phyloP scores from a whole-genome alignment of 2,888 invertebrate species.

The Hemicrepidius hirtus region DNA sequence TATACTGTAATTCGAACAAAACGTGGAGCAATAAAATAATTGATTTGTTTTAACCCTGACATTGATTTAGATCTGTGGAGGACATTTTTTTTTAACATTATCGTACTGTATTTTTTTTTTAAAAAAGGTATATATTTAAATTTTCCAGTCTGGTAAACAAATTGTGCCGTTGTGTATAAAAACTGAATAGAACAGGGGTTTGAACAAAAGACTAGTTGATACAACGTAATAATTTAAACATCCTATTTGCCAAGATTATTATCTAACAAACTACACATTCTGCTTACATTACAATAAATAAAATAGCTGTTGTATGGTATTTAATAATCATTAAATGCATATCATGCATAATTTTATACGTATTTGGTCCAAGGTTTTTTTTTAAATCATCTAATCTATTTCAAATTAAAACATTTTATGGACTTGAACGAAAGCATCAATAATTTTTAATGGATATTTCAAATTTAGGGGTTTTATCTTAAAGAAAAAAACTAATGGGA shows the following conservation, averaged over 20 bases:
- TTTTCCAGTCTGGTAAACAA: slow-evolving; percentile 43
- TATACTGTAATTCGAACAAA: too few relatives aligned
- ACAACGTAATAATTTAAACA: background rate
- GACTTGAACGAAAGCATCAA: too few relatives aligned
- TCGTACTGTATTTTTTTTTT: slow-evolving; percentile 16
- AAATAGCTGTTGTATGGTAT: background rate
- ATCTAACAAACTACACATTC: background rate
- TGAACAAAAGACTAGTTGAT: slow-evolving; percentile 26
- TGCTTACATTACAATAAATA: background rate
- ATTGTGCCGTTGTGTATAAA: slow-evolving; percentile 22
- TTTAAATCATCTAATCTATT: too few relatives aligned
- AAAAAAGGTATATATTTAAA: slow-evolving; percentile 25
- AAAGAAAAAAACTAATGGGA: too few relatives aligned
- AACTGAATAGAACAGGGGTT: slow-evolving; percentile 21
- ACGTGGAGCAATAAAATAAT: too few relatives aligned
- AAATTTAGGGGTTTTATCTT: too few relatives aligned
- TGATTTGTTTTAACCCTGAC: slow-evolving; percentile 4
- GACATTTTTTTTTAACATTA: slow-evolving; percentile 33
- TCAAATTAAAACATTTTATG: too few relatives aligned
- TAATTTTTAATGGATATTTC: too few relatives aligned
- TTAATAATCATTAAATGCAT: background rate
- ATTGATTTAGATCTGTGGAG: background rate
- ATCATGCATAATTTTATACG: background rate
- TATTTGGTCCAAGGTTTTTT: too few relatives aligned
- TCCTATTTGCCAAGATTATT: background rate